Conservation (phyloP, 2,797 vertebrate genomes). For the Gastrophryne carolinensis region DNA sequence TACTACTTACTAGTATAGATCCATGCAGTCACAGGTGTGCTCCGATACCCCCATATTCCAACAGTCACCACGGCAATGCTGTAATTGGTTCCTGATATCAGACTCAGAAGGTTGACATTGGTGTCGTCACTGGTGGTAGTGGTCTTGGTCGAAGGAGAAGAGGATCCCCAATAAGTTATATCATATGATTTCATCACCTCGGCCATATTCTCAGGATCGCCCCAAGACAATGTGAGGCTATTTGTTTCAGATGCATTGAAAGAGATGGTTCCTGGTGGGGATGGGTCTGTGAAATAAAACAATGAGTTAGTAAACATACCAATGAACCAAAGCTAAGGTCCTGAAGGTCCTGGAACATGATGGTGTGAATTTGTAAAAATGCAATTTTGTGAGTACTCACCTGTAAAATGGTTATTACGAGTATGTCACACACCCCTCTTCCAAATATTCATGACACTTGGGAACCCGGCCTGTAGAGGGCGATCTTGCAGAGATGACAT, state of each 20-base stretch:
- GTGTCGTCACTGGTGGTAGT: not conserved
- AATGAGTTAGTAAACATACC: too few relatives aligned
- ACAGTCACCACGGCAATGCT: conserved; percentile 25
- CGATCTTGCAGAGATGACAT: too few relatives aligned
- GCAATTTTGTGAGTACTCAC: too few relatives aligned
- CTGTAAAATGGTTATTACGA: too few relatives aligned
- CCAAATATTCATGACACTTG: too few relatives aligned
- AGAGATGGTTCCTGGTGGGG: not conserved
- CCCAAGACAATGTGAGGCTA: not conserved
- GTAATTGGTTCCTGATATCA: conserved; percentile 28
- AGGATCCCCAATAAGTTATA: not conserved
- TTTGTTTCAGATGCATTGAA: not conserved
- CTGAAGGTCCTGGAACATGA: too few relatives aligned
- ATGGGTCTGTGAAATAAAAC: not conserved
- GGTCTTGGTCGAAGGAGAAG: not conserved
- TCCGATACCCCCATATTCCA: conserved; percentile 14
- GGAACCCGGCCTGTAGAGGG: too few relatives aligned
- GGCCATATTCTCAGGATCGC: not conserved
- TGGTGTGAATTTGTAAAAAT: too few relatives aligned
- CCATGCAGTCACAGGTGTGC: not conserved
- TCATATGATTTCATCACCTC: not conserved
- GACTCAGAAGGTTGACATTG: not conserved
- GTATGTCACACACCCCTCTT: too few relatives aligned
- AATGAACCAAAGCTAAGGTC: too few relatives aligned
- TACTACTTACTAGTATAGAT: too few relatives aligned